A percentile compares a stretch with the other conserved stretches of the same genome.
Evolutionary conservation across 2,797 vertebrate genomes (phyloP).

Genomic region (Bucorvus abyssinicus): DNA sequence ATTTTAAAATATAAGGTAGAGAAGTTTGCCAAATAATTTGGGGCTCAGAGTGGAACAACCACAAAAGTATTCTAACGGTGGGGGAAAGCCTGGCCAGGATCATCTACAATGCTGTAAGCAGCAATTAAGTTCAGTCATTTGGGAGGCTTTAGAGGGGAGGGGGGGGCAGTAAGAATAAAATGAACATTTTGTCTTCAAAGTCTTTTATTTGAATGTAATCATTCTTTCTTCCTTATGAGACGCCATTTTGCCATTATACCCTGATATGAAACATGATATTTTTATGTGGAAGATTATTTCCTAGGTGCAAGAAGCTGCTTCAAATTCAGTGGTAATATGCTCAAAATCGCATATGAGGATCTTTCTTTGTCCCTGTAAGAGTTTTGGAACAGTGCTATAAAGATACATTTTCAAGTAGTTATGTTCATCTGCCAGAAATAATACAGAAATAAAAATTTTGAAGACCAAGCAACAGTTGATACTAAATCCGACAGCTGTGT

Average conservation of each 20-base stretch:
- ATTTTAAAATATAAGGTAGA: background rate
- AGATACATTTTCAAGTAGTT: background rate
- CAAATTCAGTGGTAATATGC: background rate
- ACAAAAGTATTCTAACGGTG: background rate
- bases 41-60: background rate
- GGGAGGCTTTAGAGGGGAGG: background rate
- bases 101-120: background rate
- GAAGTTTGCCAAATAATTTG: background rate
- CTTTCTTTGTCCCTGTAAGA: background rate
- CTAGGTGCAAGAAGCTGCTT: background rate
- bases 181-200: background rate
- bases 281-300: background rate
- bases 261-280: background rate
- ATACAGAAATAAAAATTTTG: too few species aligned
- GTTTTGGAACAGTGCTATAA: background rate
- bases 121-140: background rate
- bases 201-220: background rate
- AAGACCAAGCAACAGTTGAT: background rate
- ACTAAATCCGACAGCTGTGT: background rate
- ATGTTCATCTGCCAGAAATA: too few species aligned
- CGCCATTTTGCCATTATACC: background rate
- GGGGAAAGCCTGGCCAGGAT: background rate
- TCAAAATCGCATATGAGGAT: background rate
- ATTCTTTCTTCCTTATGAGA: background rate
- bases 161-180: background rate